Base-by-base conservation (phyloP, 2,888 invertebrate genomes). In the Apamea monoglypha region DNA sequence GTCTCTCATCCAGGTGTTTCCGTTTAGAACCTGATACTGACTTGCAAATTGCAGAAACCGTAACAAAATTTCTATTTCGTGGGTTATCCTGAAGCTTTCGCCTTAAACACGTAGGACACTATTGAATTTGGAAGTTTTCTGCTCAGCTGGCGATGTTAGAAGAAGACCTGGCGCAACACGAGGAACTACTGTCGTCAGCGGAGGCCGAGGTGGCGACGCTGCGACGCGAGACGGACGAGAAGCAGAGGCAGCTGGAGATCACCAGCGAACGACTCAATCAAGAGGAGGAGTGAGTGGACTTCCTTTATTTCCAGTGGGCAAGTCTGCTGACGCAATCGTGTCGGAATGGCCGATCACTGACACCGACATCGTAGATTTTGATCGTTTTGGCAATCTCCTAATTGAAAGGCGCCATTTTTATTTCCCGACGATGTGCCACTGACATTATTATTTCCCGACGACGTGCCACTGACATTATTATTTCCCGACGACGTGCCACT, bases 91-190 rank as follows among this genome's bases (percentile, higher is more conserved):
- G 36, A 64, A 21, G 36, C 12, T 21, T 64, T 36, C 10, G 29
- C 32, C 5, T 12, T 64, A 25, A 73, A 47, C 25, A 32, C 32
- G 64, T 47, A 25, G 44, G 44, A 66, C 25, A 12, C 18, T 18
- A 29, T 53, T 16, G 16, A 44, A 25, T 56, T 40, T 47, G 0
- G 4, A 67, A 67, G 29, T 29, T n/a, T 74, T 64, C 53, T 50
- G 8, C n/a, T 0, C 85, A 96, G 96, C 83, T 96, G 82, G 81
- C 92, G 0, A 81, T 90, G n/a, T 56, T 95, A 59, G 95, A 96
- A 76, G 95, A 93, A 32, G 95, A 96, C 78, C 78, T 95, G 76
- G 79, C 91, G 0, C 92, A 94, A 70, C 94, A 94, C 87, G 95
- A 94, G 83, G 91, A 92, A 29, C 87, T 94, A 84, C 88, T 95